Evolutionary conservation across 1,140 invertebrate species (phyloP).

Genomic region (Drosophila cardini): DNA sequence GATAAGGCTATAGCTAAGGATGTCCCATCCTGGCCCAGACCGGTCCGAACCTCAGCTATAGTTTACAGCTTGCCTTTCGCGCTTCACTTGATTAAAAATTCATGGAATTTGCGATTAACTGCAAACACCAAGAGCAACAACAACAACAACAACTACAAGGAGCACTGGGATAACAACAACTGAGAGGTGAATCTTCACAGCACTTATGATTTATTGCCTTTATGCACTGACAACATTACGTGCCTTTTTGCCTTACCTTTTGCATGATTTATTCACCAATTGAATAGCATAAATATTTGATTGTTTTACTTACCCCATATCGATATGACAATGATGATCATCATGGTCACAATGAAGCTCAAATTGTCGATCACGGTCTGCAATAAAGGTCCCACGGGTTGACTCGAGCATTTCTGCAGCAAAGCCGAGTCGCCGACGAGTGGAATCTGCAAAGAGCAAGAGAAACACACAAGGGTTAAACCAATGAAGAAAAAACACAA

Average conservation of each 20-base stretch:
- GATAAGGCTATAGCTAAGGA: conserved; percentile 42
- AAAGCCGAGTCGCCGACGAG: conserved; percentile 56
- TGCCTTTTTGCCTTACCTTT: conserved; percentile 18
- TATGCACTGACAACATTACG: conserved; percentile 10
- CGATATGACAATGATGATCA: conserved; percentile 52
- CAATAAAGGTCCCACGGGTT: conserved; percentile 47
- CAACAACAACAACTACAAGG: conserved; percentile 9
- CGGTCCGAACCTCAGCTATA: conserved; percentile 16
- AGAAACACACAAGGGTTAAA: conserved; percentile 19
- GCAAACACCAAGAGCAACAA: conserved; percentile 44
- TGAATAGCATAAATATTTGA: conserved; percentile 39
- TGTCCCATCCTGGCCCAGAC: conserved; percentile 5
- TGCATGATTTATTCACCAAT: conserved; percentile 49
- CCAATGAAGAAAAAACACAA: too few relatives aligned
- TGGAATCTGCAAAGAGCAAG: conserved; percentile 65
- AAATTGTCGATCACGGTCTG: conserved; percentile 71
- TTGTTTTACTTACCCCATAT: conserved; percentile 63
- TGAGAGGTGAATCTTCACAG: not conserved
- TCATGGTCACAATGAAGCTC: conserved; percentile 63
- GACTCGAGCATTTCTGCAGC: conserved; percentile 54
- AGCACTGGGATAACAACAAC: conserved; percentile 8
- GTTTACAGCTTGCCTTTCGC: conserved; percentile 6
- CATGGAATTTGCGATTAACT: conserved; percentile 71
- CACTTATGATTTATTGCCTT: conserved; percentile 58
- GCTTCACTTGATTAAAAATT: conserved; percentile 60